Evolutionary conservation across 2,888 invertebrate species (phyloP).

Genomic region (Eulithis prunata): DNA sequence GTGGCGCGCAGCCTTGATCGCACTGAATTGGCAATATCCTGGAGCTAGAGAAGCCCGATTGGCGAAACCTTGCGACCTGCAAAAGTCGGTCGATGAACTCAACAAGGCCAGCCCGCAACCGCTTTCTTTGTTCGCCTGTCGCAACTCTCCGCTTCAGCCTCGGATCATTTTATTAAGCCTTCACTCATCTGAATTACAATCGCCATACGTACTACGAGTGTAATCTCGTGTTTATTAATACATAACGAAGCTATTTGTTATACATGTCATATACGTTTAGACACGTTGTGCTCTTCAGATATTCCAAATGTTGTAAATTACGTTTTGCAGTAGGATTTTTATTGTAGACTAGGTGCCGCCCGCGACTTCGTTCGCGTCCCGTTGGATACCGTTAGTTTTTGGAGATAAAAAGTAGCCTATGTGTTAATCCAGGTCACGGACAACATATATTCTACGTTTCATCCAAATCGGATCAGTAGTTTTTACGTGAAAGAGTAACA

Average conservation of each 20-base stretch:
- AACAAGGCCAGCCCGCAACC: constrained; percentile 76
- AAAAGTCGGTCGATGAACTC: constrained; percentile 83
- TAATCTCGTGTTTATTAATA: constrained; percentile 46
- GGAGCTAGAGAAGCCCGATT: constrained; percentile 82
- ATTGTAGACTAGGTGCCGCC: too few relatives aligned
- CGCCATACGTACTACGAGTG: constrained; percentile 45
- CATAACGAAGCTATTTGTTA: constrained; percentile 28
- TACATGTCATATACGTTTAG: constrained; percentile 27
- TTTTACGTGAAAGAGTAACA: too few relatives aligned
- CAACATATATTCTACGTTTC: too few relatives aligned
- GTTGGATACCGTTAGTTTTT: too few relatives aligned
- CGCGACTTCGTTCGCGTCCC: too few relatives aligned
- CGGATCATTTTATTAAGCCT: constrained; percentile 77
- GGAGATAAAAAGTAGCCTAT: too few relatives aligned
- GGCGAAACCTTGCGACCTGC: constrained; percentile 84
- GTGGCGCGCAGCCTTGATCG: constrained; percentile 78
- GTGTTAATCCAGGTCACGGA: too few relatives aligned
- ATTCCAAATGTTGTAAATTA: too few relatives aligned
- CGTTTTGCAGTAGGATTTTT: too few relatives aligned
- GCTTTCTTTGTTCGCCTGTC: constrained; percentile 83
- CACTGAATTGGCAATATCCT: constrained; percentile 83
- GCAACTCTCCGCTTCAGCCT: constrained; percentile 74
- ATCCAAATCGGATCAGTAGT: too few relatives aligned
- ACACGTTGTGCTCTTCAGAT: neutral
- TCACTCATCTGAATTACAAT: constrained; percentile 74